Evolutionary conservation across 2,113 vertebrate species (phyloP), one percentile per base, ranked within the genome.

Genomic region (Pterocles gutturalis): DNA sequence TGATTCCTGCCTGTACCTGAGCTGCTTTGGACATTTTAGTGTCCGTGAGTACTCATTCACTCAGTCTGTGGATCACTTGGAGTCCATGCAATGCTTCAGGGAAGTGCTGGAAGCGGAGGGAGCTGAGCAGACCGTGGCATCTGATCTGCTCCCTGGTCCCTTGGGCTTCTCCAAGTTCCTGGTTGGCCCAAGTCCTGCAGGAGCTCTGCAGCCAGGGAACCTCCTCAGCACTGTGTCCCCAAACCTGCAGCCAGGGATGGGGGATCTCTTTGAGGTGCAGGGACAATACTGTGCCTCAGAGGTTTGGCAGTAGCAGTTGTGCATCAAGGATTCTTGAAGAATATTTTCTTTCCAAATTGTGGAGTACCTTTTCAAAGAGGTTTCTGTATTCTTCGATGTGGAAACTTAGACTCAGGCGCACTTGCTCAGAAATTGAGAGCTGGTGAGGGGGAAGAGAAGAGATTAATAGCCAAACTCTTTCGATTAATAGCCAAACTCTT

Each of bases 111-210:
- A 67, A 80, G 36, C 43, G 19, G 43, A 65, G 11, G 8, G 12
- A 57, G 13, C 29, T 53, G n/a, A 53, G 33, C 29, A 75, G 49
- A 58, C 20, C 1, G 2, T 26, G 34, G n/a, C 21, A 51, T 57
- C 28, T 55, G 72, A 49, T 34, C 38, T 49, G 31, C 26, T 48
- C 11, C 53, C 12, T 78, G 57, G 11, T 70, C 25, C 13, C 34
- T 21, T 33, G 22, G 58, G 14, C 18, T 60, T 78, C 60, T 83
- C 11, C 54, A 34, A 11, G 9, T 61, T 55, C 28, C 34, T 28
- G 34, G 8, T 45, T 5, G 1, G 18, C 31, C n/a, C 21, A 80
- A 57, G 62, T 41, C 36, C 49, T 46, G 12, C 0, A 0, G 21
- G 21, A 55, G 19, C 18, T 53, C 54, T 62, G 61, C 54, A 89